phyloP scores from a whole-genome alignment of 1,140 invertebrate species.

The Rhagoletis zephyria region DNA sequence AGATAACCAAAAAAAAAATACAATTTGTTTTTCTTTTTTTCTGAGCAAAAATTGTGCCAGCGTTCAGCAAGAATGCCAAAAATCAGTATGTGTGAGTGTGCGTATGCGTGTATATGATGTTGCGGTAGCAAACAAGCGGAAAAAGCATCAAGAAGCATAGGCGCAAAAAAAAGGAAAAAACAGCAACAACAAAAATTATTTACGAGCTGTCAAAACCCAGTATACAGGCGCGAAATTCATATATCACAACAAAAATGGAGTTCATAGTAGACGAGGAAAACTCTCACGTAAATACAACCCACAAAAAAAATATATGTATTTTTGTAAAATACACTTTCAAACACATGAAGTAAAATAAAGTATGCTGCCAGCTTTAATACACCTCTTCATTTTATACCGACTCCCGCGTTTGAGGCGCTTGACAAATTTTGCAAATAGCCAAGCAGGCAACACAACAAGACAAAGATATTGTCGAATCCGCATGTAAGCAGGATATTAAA shows the following conservation, averaged over 20 bases:
- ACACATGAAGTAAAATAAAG: neutral
- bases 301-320: neutral
- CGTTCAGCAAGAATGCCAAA: neutral
- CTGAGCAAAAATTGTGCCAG: neutral
- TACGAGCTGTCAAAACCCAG: constrained; percentile 73
- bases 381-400: neutral
- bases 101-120: neutral
- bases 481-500: too few relatives aligned
- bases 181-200: constrained; percentile 67
- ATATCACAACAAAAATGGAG: constrained; percentile 40
- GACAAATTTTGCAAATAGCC: constrained; percentile 25
- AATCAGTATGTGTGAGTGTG: neutral
- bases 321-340: too few relatives aligned
- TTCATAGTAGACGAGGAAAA: neutral
- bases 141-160: neutral
- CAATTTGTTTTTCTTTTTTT: neutral
- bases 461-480: neutral
- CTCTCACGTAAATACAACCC: neutral
- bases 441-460: neutral
- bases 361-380: neutral
- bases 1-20: constrained; percentile 31
- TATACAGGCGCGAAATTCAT: constrained; percentile 64
- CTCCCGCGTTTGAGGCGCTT: neutral
- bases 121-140: neutral
- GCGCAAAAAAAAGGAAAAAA: neutral